Percentiles rank a stretch among this genome's conserved stretches.
These are phyloP conservation scores for Nowickia ferox DNA, from an alignment of 2,888 invertebrate species.

Conservation along the genomic window DNA sequence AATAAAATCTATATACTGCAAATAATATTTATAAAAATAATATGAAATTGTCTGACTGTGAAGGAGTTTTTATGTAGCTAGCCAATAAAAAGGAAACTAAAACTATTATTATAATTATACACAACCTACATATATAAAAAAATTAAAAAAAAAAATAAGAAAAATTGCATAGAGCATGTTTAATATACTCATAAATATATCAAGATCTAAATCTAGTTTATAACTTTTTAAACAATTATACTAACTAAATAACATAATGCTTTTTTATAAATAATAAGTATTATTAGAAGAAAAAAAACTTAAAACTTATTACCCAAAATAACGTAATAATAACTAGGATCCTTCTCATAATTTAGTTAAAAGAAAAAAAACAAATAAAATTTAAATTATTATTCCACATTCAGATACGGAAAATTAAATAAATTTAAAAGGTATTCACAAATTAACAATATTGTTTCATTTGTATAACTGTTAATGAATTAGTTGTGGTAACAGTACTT, in stretches of 20 bases:
- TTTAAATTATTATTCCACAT: constrained; percentile 60
- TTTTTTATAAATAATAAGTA: constrained; percentile 56
- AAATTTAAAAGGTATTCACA: constrained; percentile 48
- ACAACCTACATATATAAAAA: constrained; percentile 14
- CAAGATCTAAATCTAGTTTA: constrained; percentile 53
- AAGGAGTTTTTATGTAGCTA: constrained; percentile 71
- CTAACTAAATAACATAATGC: constrained; percentile 42
- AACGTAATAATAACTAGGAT: constrained; percentile 45
- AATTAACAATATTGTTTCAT: constrained; percentile 41
- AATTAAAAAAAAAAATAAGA: not conserved
- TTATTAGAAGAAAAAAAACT: constrained; percentile 50
- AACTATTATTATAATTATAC: constrained; percentile 19
- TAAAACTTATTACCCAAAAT: constrained; percentile 48
- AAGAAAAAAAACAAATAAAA: constrained; percentile 30
- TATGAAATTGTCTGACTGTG: constrained; percentile 71
- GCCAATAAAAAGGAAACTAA: constrained; percentile 44
- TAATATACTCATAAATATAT: constrained; percentile 55
- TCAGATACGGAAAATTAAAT: constrained; percentile 49
- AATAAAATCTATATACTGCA: constrained; percentile 16
- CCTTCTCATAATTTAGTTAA: constrained; percentile 51
- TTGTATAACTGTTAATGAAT: not conserved
- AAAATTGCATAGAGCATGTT: constrained; percentile 50
- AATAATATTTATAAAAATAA: not conserved
- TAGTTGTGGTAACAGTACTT: no score
- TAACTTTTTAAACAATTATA: constrained; percentile 56